Conservation (phyloP, 2,888 invertebrate species). For the Sympetrum striolatum region DNA sequence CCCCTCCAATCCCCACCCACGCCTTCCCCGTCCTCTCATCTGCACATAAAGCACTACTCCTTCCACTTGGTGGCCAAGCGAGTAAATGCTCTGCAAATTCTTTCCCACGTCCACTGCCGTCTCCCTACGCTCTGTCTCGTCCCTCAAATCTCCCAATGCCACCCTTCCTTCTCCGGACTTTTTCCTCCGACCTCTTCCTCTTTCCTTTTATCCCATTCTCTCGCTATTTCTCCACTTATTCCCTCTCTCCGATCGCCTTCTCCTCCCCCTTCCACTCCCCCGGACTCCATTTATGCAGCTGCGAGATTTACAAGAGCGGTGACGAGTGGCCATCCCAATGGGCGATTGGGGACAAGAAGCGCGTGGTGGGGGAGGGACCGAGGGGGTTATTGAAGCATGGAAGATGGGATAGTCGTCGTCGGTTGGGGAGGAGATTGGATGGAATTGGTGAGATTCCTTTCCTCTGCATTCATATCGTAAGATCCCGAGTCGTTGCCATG, state of each 20-base stretch:
- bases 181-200: neutral
- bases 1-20: neutral
- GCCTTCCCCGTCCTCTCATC: neutral
- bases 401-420: constrained; percentile 22
- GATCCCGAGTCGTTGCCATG: neutral
- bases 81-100: constrained; percentile 35
- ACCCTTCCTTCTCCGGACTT: neutral
- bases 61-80: neutral
- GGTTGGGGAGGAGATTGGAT: constrained; percentile 29
- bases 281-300: constrained; percentile 39
- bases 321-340: constrained; percentile 39
- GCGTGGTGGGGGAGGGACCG: neutral
- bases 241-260: neutral
- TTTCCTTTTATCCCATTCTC: neutral
- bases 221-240: neutral
- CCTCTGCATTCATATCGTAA: constrained; percentile 25
- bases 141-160: neutral
- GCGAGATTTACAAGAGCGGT: constrained; percentile 36
- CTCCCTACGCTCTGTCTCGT: neutral
- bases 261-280: neutral
- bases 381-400: constrained; percentile 21
- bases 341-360: constrained; percentile 33
- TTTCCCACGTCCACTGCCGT: constrained; percentile 36
- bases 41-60: constrained; percentile 14
- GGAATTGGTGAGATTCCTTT: constrained; percentile 36